Conservation (phyloP, 1,140 invertebrate genomes). For the Conus ventricosus region DNA sequence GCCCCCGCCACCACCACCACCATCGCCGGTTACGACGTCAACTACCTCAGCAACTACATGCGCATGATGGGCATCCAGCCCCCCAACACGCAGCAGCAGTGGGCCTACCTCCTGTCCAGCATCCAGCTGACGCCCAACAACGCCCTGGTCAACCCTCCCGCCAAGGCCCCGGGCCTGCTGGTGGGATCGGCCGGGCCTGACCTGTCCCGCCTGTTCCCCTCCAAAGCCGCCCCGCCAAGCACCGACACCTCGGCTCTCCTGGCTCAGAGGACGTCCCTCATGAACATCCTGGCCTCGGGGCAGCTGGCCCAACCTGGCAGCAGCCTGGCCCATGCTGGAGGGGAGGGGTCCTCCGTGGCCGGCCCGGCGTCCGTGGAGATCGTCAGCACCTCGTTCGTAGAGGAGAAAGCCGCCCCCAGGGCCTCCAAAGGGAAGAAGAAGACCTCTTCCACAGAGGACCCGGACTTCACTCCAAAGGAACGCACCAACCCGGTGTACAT, state of each 20-base stretch:
- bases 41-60: constrained; percentile 62
- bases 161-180: not conserved
- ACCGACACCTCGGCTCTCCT: not conserved
- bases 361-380: not conserved
- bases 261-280: constrained; percentile 3
- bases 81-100: constrained; percentile 50
- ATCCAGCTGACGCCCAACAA: not conserved
- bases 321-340: not conserved
- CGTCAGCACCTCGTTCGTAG: not conserved
- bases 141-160: not conserved
- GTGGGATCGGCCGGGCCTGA: not conserved
- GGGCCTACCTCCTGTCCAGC: constrained; percentile 51
- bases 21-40: constrained; percentile 43
- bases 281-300: constrained; percentile 1
- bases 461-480: not conserved
- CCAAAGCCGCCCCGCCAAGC: not conserved
- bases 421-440: not conserved
- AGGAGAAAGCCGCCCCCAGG: constrained; percentile 6
- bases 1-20: constrained; percentile 42
- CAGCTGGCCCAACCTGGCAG: not conserved
- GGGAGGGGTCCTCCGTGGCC: not conserved
- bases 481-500: constrained; percentile 39
- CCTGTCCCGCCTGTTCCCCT: constrained; percentile 1
- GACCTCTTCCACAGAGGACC: not conserved
- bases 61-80: constrained; percentile 57